Percentiles rank a stretch among this genome's conserved stretches.
Conservation (phyloP, 2,113 vertebrate species). For the Brienomyrus longianalis region DNA sequence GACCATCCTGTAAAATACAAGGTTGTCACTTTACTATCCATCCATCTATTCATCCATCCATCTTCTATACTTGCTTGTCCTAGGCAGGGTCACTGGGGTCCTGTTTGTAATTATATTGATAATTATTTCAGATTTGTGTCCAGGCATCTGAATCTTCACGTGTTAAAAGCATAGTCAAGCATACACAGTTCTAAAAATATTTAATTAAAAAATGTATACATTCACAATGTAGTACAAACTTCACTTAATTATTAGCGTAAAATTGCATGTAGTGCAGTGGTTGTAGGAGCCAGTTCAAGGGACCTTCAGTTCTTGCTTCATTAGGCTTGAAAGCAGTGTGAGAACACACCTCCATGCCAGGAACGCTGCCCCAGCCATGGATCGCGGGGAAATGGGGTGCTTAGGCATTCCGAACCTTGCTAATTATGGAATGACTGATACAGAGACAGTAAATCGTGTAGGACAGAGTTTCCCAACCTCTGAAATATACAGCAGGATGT, state of each 20-base stretch:
- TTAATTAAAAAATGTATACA: background rate
- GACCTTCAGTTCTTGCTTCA: background rate
- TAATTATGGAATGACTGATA: background rate
- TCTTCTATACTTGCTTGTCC: background rate
- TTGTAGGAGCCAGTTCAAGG: background rate
- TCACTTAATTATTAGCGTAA: background rate
- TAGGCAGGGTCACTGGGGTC: background rate
- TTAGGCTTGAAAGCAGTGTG: background rate
- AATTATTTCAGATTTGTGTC: background rate
- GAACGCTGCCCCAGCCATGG: background rate
- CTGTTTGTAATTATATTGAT: background rate
- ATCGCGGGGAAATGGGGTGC: background rate
- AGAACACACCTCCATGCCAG: background rate
- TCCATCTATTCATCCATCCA: background rate
- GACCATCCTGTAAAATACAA: background rate
- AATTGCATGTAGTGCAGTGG: background rate
- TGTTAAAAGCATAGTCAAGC: background rate
- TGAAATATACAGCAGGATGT: background rate
- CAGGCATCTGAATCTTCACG: background rate
- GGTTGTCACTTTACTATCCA: background rate
- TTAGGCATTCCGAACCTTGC: background rate
- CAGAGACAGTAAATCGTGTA: background rate
- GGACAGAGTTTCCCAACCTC: background rate
- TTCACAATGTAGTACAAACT: background rate
- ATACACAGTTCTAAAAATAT: background rate